Percentiles rank a stretch among this genome's conserved stretches.
Evolutionary conservation across 2,113 vertebrate genomes (phyloP).

Genomic region (Circaetus cinerascens): DNA sequence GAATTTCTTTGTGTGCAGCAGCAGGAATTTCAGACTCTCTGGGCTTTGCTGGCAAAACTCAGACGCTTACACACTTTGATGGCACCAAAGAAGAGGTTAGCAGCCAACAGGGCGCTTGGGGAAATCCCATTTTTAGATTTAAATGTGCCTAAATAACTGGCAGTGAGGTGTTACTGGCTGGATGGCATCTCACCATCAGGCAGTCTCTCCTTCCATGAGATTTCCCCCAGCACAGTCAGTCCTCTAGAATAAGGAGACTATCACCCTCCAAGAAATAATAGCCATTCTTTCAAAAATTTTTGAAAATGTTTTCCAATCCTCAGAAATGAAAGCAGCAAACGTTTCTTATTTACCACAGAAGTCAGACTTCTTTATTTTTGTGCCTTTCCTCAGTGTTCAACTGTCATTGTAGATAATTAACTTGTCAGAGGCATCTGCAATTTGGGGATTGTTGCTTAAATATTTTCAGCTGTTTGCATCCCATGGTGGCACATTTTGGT

Average conservation of each 20-base stretch:
- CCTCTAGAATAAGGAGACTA: not conserved
- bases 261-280: slow-evolving; percentile 1
- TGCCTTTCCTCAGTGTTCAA: not conserved
- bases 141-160: not conserved
- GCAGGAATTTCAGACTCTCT: not conserved
- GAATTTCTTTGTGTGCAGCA: not conserved
- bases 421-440: not conserved
- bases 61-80: not conserved
- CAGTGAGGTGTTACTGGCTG: not conserved
- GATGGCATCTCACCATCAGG: not conserved
- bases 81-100: not conserved
- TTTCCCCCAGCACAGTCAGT: not conserved
- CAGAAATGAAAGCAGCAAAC: slow-evolving; percentile 12
- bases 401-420: slow-evolving; percentile 20
- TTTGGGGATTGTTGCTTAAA: not conserved
- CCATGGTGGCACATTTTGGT: not conserved
- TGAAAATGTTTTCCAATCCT: slow-evolving; percentile 33
- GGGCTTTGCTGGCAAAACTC: not conserved
- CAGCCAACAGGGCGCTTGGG: not conserved
- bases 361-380: slow-evolving; percentile 28
- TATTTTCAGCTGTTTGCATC: not conserved
- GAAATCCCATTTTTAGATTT: not conserved
- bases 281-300: slow-evolving; percentile 22
- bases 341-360: not conserved
- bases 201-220: not conserved